Base-by-base conservation (phyloP, 2,797 vertebrate genomes). In the Danio jaintianensis region DNA sequence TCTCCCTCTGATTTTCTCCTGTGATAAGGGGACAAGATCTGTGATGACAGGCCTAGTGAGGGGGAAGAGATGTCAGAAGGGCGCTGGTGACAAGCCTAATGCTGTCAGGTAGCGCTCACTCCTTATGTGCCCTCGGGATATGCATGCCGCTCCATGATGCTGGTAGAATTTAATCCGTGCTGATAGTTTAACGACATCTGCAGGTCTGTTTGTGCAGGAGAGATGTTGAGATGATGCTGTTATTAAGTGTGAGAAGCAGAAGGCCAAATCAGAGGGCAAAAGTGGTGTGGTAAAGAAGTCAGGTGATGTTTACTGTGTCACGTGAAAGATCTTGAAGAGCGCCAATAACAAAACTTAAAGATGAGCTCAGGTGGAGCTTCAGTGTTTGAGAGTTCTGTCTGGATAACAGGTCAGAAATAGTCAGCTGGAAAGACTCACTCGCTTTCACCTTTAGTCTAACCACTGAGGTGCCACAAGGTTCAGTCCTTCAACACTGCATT, bases 21-120 rank as follows among this genome's bases (percentile, higher is more conserved):
- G 71, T 80, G 68, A 61, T 38, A 50, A 80, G 0, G 38, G 55
- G 85, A 84, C 78, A 72, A 78, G 75, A 86, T 72, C 16, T 11
- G 53, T 75, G 73, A 81, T 83, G 85, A 80, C 84, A 83, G 66
- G 70, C 67, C 70, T 72, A 86, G 79, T 75, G 84, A 87, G 52
- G 72, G 38, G 81, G 80, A 84, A 85, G 75, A 81, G 81, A 85
- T 84, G 78, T 74, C 59, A 76, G 76, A 76, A 55, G 64, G 79
- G 69, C 56, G 70, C 59, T 72, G 82, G 73, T 79, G 86, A 84
- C 73, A 83, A 70, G 75, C 69, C 9, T 56, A 78, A 82, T 75
- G 63, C 76, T 86, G 84, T 86, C 83, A 82, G 76, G 75, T 80
- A 69, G 16, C 4, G 18, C 74, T 61, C 64, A 74, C 81, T 80